Evolutionary conservation across 2,113 vertebrate species (phyloP).

Genomic region (Formicarius rufipectus): DNA sequence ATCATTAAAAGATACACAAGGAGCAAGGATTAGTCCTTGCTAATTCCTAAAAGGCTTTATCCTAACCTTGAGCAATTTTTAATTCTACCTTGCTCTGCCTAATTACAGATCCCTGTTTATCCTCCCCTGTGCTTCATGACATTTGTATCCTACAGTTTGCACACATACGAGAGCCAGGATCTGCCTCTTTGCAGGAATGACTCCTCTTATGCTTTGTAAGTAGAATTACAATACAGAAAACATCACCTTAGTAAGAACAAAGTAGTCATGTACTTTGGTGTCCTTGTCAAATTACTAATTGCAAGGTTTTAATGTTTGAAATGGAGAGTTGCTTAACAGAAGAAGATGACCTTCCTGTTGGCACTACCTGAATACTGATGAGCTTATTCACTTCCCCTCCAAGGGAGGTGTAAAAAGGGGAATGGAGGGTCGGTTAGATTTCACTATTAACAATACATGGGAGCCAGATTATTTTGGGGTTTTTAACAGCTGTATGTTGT

Average conservation of each 20-base stretch:
- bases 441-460: not conserved
- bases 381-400: constrained; percentile 25
- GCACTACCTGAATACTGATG: constrained; percentile 28
- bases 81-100: not conserved
- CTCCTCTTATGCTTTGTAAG: not conserved
- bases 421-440: not conserved
- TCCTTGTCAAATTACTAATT: constrained; percentile 47
- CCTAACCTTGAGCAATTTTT: not conserved
- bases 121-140: not conserved
- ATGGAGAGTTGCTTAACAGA: constrained; percentile 37
- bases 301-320: constrained; percentile 24
- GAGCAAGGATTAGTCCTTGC: not conserved
- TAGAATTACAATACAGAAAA: not conserved
- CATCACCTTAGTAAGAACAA: not conserved
- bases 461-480: not conserved
- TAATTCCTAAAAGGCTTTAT: not conserved
- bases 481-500: not conserved
- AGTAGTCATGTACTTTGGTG: not conserved
- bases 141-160: not conserved
- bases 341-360: constrained; percentile 40
- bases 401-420: not conserved
- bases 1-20: not conserved
- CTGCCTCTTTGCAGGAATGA: accelerated
- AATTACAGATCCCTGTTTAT: not conserved
- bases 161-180: not conserved